phyloP scores from a whole-genome alignment of 2,797 vertebrate species.

The Peromyscus melanophrys region DNA sequence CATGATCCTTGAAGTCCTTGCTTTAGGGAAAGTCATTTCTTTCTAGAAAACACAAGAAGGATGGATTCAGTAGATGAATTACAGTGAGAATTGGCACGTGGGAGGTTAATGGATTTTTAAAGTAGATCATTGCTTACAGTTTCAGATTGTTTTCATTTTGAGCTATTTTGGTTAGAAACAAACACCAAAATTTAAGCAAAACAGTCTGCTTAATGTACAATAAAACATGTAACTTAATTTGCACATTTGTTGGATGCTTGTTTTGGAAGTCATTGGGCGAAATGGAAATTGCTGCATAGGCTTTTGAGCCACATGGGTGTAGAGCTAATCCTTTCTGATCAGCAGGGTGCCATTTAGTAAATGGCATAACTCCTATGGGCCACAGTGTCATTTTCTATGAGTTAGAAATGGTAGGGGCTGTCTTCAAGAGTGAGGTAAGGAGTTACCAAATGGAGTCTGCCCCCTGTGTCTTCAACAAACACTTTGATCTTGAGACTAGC shows the following conservation, averaged over 20 bases:
- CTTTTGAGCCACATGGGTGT: constrained; percentile 14
- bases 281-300: not conserved
- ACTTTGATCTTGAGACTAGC: not conserved
- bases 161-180: constrained; percentile 83
- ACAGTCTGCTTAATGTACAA: constrained; percentile 75
- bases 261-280: constrained; percentile 68
- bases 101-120: constrained; percentile 77
- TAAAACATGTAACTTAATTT: constrained; percentile 82
- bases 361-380: not conserved
- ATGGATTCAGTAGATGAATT: constrained; percentile 68
- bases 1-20: constrained; percentile 64
- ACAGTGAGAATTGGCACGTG: constrained; percentile 67
- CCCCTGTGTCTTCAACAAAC: constrained; percentile 46
- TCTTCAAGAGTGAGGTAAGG: not conserved
- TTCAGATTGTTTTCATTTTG: constrained; percentile 77
- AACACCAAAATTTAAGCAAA: constrained; percentile 77
- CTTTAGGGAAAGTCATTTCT: constrained; percentile 62
- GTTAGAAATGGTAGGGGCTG: not conserved
- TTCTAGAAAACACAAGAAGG: constrained; percentile 32
- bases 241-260: constrained; percentile 74
- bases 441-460: not conserved
- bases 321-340: not conserved
- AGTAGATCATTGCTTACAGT: constrained; percentile 65
- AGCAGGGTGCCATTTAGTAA: not conserved
- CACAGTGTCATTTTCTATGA: not conserved